phyloP scores from a whole-genome alignment of 1,140 invertebrate genomes.

The Parapsyche elsis region DNA sequence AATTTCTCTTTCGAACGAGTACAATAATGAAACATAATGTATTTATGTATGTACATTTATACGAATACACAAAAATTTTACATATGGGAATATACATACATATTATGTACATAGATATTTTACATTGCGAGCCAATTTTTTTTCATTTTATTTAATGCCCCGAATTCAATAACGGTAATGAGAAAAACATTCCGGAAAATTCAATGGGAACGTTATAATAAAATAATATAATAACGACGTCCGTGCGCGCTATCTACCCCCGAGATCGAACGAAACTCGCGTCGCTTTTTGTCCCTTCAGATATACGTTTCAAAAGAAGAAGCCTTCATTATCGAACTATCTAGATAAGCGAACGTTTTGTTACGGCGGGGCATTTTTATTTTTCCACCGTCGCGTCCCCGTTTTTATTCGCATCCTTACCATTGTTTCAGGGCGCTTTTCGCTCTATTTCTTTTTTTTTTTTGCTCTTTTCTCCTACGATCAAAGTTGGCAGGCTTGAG shows the following conservation, averaged over 20 bases:
- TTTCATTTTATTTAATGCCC: slow-evolving; percentile 3
- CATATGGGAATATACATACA: too few relatives aligned
- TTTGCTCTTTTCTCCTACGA: background rate
- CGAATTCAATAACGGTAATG: slow-evolving; percentile 28
- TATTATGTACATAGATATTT: too few relatives aligned
- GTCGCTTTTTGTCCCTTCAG: background rate
- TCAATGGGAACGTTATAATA: slow-evolving; percentile 16
- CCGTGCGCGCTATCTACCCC: slow-evolving; percentile 14
- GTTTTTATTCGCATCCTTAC: background rate
- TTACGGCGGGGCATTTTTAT: background rate
- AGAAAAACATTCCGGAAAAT: slow-evolving; percentile 27
- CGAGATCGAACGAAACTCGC: background rate
- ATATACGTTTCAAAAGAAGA: slow-evolving; percentile 18
- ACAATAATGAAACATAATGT: too few relatives aligned
- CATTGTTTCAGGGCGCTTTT: slow-evolving; percentile 10
- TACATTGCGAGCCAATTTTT: background rate
- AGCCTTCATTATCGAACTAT: slow-evolving; percentile 4
- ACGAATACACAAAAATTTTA: too few relatives aligned
- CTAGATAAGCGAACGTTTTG: slow-evolving; percentile 16
- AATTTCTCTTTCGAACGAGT: too few relatives aligned
- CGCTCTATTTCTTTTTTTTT: background rate
- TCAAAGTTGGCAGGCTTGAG: background rate
- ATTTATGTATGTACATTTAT: too few relatives aligned
- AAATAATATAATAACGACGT: slow-evolving; percentile 24
- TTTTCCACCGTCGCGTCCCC: background rate